phyloP scores from a whole-genome alignment of 92 coral and sea anemone species.

The Muricea muricata region DNA sequence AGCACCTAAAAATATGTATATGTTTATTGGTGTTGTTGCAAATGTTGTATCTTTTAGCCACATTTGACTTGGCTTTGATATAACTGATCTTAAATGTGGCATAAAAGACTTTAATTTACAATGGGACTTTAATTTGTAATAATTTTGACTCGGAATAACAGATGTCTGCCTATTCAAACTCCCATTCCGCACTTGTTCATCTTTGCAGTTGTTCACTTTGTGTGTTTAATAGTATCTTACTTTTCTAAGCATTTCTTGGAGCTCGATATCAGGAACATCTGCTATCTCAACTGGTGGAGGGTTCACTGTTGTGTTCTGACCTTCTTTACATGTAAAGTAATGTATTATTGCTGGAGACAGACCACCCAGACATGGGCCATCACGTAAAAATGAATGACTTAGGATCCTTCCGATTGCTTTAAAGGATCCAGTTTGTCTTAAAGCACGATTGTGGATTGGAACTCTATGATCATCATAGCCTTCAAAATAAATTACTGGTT shows the following conservation, averaged over 20 bases:
- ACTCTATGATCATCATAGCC: constrained; percentile 60
- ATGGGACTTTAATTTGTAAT: too few relatives aligned
- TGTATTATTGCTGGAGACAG: constrained; percentile 56
- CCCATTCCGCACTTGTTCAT: background rate
- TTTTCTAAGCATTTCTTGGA: constrained; percentile 41
- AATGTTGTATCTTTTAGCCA: too few relatives aligned
- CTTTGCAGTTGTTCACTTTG: background rate
- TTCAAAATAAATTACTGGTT: constrained; percentile 64
- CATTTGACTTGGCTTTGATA: too few relatives aligned
- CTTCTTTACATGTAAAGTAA: constrained; percentile 21
- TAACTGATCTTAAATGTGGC: too few relatives aligned
- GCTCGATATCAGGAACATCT: constrained; percentile 63
- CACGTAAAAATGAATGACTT: constrained; percentile 70
- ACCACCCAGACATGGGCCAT: constrained; percentile 61
- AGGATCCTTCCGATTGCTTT: constrained; percentile 64
- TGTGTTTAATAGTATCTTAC: constrained; percentile 5
- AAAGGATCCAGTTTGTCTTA: constrained; percentile 58
- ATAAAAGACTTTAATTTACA: too few relatives aligned
- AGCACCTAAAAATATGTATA: background rate
- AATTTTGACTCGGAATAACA: too few relatives aligned
- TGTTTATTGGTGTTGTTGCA: background rate
- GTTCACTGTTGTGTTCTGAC: background rate
- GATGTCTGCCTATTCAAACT: too few relatives aligned
- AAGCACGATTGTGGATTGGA: constrained; percentile 57
- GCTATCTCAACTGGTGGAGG: constrained; percentile 55